phyloP scores from a whole-genome alignment of 2,797 vertebrate species.

The Coilia nasus region DNA sequence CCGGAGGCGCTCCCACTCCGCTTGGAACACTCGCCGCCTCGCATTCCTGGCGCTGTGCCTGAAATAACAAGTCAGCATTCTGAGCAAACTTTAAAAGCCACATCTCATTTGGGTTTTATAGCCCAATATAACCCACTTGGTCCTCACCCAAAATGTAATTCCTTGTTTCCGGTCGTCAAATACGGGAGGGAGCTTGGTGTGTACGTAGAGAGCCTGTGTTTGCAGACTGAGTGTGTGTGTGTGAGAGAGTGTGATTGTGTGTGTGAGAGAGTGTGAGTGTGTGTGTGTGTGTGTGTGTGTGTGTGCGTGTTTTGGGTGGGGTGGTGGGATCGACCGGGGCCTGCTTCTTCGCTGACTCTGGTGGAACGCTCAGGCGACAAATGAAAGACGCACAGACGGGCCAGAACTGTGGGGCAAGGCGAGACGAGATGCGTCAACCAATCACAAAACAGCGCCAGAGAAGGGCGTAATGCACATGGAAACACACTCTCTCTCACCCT shows the following conservation, averaged over 20 bases:
- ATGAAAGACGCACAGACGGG: not conserved
- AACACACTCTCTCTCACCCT: not conserved
- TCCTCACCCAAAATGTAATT: constrained; percentile 36
- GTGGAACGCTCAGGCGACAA: constrained; percentile 16
- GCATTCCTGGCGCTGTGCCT: constrained; percentile 45
- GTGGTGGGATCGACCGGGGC: not conserved
- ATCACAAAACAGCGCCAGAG: not conserved
- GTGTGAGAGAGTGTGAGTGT: not conserved
- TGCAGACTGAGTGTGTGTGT: not conserved
- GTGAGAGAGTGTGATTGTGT: not conserved
- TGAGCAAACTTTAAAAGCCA: constrained; percentile 48
- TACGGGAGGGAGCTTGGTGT: not conserved
- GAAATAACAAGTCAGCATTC: constrained; percentile 50
- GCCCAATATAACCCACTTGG: constrained; percentile 44
- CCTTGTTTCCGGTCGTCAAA: constrained; percentile 37
- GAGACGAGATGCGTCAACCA: not conserved
- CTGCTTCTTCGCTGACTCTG: not conserved
- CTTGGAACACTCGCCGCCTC: constrained; percentile 22
- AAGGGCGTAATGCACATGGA: not conserved
- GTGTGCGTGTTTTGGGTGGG: not conserved
- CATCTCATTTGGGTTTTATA: constrained; percentile 51
- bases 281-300: constrained; percentile 13
- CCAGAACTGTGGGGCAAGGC: not conserved
- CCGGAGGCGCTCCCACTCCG: constrained; percentile 27
- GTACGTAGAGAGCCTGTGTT: not conserved